Evolutionary conservation across 2,113 vertebrate genomes (phyloP).

Genomic region (Anarhynchus alexandrinus): DNA sequence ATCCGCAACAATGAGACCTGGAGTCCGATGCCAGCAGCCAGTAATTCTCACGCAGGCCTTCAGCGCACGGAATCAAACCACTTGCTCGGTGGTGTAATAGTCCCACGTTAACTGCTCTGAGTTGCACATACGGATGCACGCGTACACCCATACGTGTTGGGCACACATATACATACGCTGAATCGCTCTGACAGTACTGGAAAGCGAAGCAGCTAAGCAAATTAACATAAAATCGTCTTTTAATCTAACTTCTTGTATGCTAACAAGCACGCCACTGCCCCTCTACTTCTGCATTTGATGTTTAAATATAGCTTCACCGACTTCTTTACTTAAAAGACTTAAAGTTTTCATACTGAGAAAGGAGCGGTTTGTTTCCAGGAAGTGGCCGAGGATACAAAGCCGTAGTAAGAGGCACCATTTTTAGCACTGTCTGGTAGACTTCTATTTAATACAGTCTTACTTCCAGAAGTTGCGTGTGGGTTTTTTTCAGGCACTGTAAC

Average conservation of each 20-base stretch:
- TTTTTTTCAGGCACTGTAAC: background rate
- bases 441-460: background rate
- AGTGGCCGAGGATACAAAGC: background rate
- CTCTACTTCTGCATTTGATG: slow-evolving; percentile 9
- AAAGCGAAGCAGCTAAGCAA: slow-evolving; percentile 3
- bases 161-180: background rate
- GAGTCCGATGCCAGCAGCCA: slow-evolving; percentile 63
- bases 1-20: slow-evolving; percentile 56
- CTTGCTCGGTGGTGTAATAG: background rate
- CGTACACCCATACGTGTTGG: background rate
- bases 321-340: background rate
- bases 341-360: background rate
- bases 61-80: slow-evolving; percentile 18
- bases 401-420: background rate
- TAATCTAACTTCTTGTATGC: background rate
- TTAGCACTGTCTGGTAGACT: background rate
- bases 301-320: background rate
- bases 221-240: slow-evolving; percentile 3
- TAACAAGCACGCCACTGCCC: background rate
- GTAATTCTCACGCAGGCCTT: slow-evolving; percentile 49
- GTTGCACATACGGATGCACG: rapidly evolving
- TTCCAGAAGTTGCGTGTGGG: background rate
- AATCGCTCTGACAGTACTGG: background rate
- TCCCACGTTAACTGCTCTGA: background rate
- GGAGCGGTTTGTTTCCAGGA: background rate